A percentile compares a stretch with the other conserved stretches of the same genome.
Conservation (phyloP, 2,113 vertebrate genomes). For the Gnathonemus echidnorhynchus region DNA sequence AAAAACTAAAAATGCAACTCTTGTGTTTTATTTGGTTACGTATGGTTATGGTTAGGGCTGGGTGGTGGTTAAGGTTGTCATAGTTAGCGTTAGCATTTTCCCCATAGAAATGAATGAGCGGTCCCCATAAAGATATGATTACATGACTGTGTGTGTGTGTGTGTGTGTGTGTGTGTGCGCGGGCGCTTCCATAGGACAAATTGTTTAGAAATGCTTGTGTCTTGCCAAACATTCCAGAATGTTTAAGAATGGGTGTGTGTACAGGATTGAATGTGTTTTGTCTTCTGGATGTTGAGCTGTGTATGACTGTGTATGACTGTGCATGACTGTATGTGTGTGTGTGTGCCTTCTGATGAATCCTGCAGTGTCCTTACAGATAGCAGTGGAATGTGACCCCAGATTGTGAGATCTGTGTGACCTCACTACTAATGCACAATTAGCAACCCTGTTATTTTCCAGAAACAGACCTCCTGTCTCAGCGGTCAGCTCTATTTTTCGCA, state of each 20-base stretch:
- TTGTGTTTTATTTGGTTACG: background rate
- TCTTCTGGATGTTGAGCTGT: background rate
- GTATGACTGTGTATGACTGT: background rate
- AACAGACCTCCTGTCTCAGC: background rate
- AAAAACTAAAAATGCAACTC: background rate
- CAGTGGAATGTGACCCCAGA: constrained; percentile 6
- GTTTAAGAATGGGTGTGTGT: constrained; percentile 5
- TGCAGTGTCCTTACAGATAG: background rate
- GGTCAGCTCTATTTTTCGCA: background rate
- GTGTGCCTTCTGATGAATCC: background rate
- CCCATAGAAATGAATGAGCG: background rate
- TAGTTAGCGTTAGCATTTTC: background rate
- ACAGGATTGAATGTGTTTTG: constrained; percentile 14
- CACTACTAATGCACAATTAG: background rate
- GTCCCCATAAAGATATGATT: background rate
- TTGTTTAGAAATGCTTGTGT: background rate
- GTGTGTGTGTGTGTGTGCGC: background rate
- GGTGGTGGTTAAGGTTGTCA: background rate
- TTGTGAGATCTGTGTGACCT: background rate
- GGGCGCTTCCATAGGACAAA: background rate
- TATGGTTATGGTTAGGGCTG: background rate
- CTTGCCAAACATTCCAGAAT: background rate
- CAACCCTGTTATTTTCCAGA: background rate
- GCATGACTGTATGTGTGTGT: background rate
- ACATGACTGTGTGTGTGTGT: background rate